Base-by-base conservation (phyloP, 2,888 invertebrate genomes). In the Chymomyza caudatula region DNA sequence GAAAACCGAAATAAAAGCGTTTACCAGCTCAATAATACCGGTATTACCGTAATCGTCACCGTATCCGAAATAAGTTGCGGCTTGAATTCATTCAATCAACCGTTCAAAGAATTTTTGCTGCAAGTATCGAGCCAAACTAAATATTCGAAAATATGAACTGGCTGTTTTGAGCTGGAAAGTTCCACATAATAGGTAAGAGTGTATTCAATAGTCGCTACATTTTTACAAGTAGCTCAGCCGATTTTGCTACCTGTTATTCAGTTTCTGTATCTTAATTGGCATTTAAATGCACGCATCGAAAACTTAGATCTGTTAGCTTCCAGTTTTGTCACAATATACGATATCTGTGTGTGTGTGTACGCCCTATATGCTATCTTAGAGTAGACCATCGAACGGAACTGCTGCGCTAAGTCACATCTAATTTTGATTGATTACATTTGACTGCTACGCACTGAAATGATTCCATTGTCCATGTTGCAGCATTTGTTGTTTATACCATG, bases 361-460 rank as follows among this genome's bases (percentile, higher is more conserved):
- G n/a, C n/a, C n/a, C n/a, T 4, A 37, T 37, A 3, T 11, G 5
- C 29, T 37, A 37, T 20, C 49, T 71, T 62, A n/a, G n/a, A n/a
- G n/a, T n/a, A n/a, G n/a, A n/a, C n/a, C n/a, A n/a, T n/a, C n/a
- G n/a, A n/a, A n/a, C 67, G 55, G 65, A 22, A 42, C 56, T 11
- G 56, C 19, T 2, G 20, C 59, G 62, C 68, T 86, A 87, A 88
- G 83, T 85, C 81, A 87, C 85, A 88, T 85, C 87, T 85, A 88
- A 88, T 88, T 88, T 88, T 88, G 88, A 88, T 88, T 88, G 87
- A 88, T 88, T 86, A 76, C 74, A 62, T 56, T 66, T 68, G 62
- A 42, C 63, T 72, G 63, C 29, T 11, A 37, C 29, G 29, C 29
- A 37, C 29, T 2, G 29, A 37, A 37, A 37, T 37, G 29, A 37